These are phyloP conservation scores for Grapholita molesta DNA, from an alignment of 1,140 invertebrate species.

Conservation along the genomic window DNA sequence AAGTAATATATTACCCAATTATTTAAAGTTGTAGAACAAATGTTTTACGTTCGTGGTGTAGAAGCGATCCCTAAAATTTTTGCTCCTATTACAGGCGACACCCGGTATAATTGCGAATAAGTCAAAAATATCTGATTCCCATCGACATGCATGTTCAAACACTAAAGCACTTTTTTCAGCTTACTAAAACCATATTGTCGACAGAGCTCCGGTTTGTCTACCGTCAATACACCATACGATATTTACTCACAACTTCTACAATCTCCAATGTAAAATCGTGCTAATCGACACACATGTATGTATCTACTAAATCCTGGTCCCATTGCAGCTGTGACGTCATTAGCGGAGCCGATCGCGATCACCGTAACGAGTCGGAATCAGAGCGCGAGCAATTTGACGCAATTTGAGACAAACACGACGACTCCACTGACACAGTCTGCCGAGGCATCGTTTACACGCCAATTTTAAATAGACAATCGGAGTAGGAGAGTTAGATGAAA, in stretches of 20 bases:
- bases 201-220: too few relatives aligned
- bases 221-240: background rate
- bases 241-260: too few relatives aligned
- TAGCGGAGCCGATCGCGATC: background rate
- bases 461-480: background rate
- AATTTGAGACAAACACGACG: background rate
- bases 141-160: too few relatives aligned
- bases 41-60: too few relatives aligned
- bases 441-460: background rate
- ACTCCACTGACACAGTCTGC: background rate
- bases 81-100: too few relatives aligned
- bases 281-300: background rate
- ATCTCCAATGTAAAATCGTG: background rate
- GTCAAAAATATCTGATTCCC: too few relatives aligned
- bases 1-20: too few relatives aligned
- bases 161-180: too few relatives aligned
- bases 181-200: too few relatives aligned
- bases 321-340: background rate
- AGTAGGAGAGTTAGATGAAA: background rate
- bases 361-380: conserved; percentile 12
- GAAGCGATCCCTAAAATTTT: too few relatives aligned
- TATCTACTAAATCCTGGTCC: conserved; percentile 20
- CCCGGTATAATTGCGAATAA: too few relatives aligned
- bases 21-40: too few relatives aligned
- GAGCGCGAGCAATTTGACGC: conserved; percentile 13